phyloP scores from a whole-genome alignment of 2,797 vertebrate genomes.

The Liasis olivaceus region DNA sequence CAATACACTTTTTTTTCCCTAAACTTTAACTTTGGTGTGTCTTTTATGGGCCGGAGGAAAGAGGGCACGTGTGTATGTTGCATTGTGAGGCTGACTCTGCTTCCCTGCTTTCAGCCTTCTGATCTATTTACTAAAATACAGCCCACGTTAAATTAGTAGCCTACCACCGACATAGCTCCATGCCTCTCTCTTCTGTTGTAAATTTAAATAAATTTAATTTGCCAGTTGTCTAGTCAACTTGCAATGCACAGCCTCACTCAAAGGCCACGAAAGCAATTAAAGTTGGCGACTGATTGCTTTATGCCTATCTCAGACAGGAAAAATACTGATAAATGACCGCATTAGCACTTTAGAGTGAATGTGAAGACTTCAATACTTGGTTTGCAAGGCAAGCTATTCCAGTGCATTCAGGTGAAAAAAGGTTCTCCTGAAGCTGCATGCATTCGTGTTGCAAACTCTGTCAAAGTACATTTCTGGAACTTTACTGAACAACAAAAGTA shows the following conservation, averaged over 20 bases:
- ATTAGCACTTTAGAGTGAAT: background rate
- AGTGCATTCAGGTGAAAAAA: background rate
- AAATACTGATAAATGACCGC: background rate
- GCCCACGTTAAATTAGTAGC: background rate
- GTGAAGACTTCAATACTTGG: background rate
- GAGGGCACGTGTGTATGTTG: background rate
- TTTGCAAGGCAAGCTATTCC: background rate
- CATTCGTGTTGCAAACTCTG: background rate
- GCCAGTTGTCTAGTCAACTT: background rate
- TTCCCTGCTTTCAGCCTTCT: background rate
- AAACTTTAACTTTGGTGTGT: background rate
- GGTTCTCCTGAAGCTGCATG: background rate
- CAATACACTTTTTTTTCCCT: background rate
- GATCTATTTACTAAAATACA: background rate
- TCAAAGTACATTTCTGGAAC: background rate
- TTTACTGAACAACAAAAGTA: background rate
- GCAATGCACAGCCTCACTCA: background rate
- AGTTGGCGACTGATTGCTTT: background rate
- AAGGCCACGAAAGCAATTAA: background rate
- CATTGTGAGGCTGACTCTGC: background rate
- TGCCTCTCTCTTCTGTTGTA: background rate
- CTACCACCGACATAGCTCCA: background rate
- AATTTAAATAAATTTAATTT: background rate
- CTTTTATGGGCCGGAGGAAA: background rate
- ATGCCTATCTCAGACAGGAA: background rate